Evolutionary conservation across 2,797 vertebrate species (phyloP).

Genomic region (Bradypodion pumilum): DNA sequence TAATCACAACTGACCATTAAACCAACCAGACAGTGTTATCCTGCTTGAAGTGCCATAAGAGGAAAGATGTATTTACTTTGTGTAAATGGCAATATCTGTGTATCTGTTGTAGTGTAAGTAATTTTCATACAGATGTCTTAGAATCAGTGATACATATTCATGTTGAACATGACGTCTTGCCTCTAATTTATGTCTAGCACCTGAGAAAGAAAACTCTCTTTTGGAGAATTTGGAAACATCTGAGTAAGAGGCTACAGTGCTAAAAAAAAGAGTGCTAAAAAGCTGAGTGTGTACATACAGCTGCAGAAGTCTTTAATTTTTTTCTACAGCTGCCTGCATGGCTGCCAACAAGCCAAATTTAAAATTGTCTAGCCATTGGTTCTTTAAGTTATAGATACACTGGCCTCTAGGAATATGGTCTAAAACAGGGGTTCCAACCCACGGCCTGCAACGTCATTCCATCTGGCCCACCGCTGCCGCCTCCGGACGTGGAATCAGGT

Average conservation of each 20-base stretch:
- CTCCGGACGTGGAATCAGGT: too few species aligned
- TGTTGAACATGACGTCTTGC: conserved; percentile 62
- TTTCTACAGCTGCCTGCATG: neutral
- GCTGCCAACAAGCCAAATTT: conserved; percentile 4
- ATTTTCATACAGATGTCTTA: conserved; percentile 65
- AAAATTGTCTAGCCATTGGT: neutral
- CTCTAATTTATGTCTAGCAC: conserved; percentile 62
- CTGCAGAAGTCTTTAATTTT: neutral
- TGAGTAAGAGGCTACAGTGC: conserved; percentile 24
- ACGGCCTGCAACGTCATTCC: too few species aligned
- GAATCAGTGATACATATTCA: conserved; percentile 64
- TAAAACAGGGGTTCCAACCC: too few species aligned
- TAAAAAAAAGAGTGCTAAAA: conserved; percentile 23
- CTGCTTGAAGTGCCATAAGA: conserved; percentile 75
- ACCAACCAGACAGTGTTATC: conserved; percentile 70
- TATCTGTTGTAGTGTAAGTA: conserved; percentile 73
- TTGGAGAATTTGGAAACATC: conserved; percentile 57
- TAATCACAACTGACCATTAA: conserved; percentile 75
- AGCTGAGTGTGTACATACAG: neutral
- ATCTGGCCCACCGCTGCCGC: too few species aligned
- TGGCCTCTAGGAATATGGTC: neutral
- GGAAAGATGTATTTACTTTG: conserved; percentile 70
- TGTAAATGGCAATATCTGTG: conserved; percentile 67
- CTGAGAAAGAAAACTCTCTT: conserved; percentile 54
- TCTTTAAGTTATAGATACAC: neutral